Conservation (phyloP, 2,797 vertebrate genomes). For the Acrossocheilus fasciatus region DNA sequence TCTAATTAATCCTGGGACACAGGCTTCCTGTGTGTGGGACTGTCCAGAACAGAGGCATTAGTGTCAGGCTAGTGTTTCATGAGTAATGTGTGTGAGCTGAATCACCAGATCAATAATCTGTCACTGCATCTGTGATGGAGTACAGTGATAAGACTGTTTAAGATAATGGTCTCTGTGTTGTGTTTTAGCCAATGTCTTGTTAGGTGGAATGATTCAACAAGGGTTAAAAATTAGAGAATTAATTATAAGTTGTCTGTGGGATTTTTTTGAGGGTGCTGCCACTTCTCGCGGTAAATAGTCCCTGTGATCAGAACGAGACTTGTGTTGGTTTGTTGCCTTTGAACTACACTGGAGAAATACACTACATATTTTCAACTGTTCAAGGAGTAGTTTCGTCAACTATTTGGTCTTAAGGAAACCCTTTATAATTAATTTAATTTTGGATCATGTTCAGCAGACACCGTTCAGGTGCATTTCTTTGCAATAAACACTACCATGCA, state of each 20-base stretch:
- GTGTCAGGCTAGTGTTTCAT: slow-evolving; percentile 1
- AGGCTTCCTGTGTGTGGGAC: neutral
- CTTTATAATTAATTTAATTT: neutral
- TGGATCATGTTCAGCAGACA: neutral
- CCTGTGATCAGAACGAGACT: neutral
- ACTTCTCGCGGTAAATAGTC: neutral
- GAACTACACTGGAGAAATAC: neutral
- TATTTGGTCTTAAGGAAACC: neutral
- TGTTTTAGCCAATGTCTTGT: slow-evolving; percentile 5
- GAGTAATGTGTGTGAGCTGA: slow-evolving; percentile 1
- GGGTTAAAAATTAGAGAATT: neutral
- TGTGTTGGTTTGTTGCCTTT: slow-evolving; percentile 13
- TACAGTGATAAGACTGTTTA: slow-evolving; percentile 7
- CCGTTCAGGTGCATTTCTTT: neutral
- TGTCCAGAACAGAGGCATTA: slow-evolving; percentile 14
- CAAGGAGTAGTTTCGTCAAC: neutral
- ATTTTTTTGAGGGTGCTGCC: neutral
- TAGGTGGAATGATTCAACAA: neutral
- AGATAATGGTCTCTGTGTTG: neutral
- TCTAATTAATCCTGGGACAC: slow-evolving; percentile 13
- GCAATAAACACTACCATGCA: neutral
- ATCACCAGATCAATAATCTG: slow-evolving; percentile 40
- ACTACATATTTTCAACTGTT: neutral
- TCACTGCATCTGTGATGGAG: slow-evolving; percentile 20
- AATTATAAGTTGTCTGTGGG: neutral